phyloP scores from a whole-genome alignment of 2,888 invertebrate species.

The Tubulanus polymorphus region DNA sequence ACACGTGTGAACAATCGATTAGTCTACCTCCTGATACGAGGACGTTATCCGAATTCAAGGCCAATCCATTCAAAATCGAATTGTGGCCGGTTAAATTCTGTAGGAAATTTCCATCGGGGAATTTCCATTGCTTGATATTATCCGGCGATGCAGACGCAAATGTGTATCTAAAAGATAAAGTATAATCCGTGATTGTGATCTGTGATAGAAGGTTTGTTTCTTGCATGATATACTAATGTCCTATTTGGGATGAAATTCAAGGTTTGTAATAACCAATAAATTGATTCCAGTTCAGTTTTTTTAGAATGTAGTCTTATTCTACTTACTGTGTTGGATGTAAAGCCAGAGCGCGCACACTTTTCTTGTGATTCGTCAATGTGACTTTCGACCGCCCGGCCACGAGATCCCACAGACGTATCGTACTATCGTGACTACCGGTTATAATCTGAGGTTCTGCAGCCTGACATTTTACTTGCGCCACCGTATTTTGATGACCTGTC shows the following conservation, averaged over 20 bases:
- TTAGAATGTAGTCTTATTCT: too few relatives aligned
- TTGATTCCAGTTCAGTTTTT: too few relatives aligned
- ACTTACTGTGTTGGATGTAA: constrained; percentile 60
- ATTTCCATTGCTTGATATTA: constrained; percentile 99
- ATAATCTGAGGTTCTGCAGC: constrained; percentile 89
- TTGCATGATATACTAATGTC: too few relatives aligned
- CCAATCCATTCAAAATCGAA: constrained; percentile 94
- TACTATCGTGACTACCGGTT: constrained; percentile 86
- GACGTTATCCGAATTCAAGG: constrained; percentile 90
- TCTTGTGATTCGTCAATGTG: constrained; percentile 97
- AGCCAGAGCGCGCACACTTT: constrained; percentile 65
- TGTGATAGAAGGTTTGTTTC: too few relatives aligned
- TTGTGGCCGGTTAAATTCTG: constrained; percentile 96
- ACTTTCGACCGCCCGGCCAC: constrained; percentile 91
- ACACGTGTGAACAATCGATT: background rate
- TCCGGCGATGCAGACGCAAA: constrained; percentile 98
- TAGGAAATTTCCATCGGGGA: constrained; percentile 94
- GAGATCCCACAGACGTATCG: constrained; percentile 95
- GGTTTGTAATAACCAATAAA: too few relatives aligned
- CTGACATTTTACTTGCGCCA: constrained; percentile 91
- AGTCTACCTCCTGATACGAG: constrained; percentile 80
- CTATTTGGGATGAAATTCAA: too few relatives aligned
- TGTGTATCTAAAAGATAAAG: constrained; percentile 63
- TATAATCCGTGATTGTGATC: too few relatives aligned
- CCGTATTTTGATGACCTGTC: constrained; percentile 93